Conservation (phyloP, 2,113 vertebrate species). For the Prunella himalayana region DNA sequence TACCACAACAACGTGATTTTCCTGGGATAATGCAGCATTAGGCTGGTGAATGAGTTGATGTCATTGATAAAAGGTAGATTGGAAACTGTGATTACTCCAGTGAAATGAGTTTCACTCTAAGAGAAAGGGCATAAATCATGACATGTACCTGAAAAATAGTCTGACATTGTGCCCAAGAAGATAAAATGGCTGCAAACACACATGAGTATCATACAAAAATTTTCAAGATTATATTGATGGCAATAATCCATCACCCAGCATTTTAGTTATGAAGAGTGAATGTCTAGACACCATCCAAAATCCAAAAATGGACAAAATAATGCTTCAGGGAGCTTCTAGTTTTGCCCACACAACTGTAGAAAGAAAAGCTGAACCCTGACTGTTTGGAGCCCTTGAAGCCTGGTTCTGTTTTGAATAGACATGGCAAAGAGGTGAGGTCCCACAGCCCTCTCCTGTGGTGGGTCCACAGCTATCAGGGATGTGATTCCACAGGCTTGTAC, state of each 20-base stretch:
- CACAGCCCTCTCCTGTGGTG: background rate
- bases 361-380: background rate
- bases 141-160: background rate
- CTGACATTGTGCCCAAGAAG: background rate
- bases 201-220: background rate
- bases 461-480: background rate
- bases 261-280: background rate
- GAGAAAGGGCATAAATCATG: background rate
- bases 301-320: background rate
- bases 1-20: background rate
- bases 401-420: background rate
- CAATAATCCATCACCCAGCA: background rate
- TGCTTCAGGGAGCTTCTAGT: background rate
- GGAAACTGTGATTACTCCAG: background rate
- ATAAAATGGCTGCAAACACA: background rate
- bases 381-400: background rate
- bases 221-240: background rate
- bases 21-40: constrained; percentile 13
- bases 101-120: background rate
- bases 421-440: background rate
- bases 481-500: background rate
- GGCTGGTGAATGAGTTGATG: background rate
- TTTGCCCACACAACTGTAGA: background rate
- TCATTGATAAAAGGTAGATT: constrained; percentile 43
- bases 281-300: background rate